Evolutionary conservation across 2,888 invertebrate genomes (phyloP), one percentile per base, ranked within the genome.

Genomic region (Idaea straminata): DNA sequence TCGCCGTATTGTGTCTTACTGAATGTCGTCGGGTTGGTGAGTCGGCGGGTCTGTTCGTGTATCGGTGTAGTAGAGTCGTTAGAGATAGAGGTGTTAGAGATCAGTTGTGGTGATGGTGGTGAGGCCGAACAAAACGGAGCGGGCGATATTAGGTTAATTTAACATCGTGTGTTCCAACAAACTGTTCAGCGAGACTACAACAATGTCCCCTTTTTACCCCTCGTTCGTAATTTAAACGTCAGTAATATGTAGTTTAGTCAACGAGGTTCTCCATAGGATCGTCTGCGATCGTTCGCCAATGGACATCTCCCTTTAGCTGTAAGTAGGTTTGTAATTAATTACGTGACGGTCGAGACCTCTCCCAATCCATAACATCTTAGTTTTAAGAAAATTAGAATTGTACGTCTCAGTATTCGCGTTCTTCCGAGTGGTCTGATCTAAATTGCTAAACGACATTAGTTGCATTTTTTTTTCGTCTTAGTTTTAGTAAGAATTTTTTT

Each of bases 101-200:
- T 36, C 10, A 47, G 70, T 71, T 72, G 68, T 71, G 64, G 78
- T 79, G 78, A 63, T 60, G 82, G 78, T 76, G 79, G 76, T 68
- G 77, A 79, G 90, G 88, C 88, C 89, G 88, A 88, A 87, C 74
- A 75, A 67, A 72, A 72, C 71, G 71, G 72, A 70, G 73, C 70
- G 75, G 75, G 74, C 73, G 77, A 74, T 69, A 71, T 83, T 90
- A 91, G 91, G 84, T 88, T 91, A 89, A 88, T 87, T 77, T 81
- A 78, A 76, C 88, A 87, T 88, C 77, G 75, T 89, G 85, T 91
- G 91, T 89, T 77, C 81, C 83, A 89, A 90, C 91, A 91, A 91
- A 91, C 86, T 83, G 79, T 77, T 86, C 88, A 89, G 92, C 91
- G 92, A 89, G 91, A 89, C 83, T 78, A 62, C 65, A 36, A 59